Evolutionary conservation across 2,797 vertebrate species (phyloP).

Genomic region (Dicrostonyx torquatus): DNA sequence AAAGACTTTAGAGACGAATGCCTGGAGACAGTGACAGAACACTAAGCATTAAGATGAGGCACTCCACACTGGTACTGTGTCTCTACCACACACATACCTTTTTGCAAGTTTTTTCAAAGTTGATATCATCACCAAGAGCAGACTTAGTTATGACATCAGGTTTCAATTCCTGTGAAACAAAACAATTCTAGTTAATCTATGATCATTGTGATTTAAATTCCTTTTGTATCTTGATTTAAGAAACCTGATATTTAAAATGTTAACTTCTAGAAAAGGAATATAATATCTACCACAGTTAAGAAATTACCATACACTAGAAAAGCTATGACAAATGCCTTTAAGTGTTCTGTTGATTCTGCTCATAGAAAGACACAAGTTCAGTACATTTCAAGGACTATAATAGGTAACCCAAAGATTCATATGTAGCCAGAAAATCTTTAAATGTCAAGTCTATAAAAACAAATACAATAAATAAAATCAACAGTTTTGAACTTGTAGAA

Average conservation of each 20-base stretch:
- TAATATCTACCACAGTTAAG: background rate
- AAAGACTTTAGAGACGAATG: background rate
- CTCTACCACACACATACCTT: slow-evolving; percentile 83
- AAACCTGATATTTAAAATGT: slow-evolving; percentile 36
- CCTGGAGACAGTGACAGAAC: background rate
- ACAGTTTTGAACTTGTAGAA: background rate
- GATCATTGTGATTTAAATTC: slow-evolving; percentile 19
- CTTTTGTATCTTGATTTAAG: slow-evolving; percentile 7
- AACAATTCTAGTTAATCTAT: slow-evolving; percentile 41
- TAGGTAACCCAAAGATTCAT: background rate
- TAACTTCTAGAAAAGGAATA: background rate
- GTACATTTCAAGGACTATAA: background rate
- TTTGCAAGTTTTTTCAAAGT: slow-evolving; percentile 93
- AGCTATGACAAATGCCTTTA: background rate
- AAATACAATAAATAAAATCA: background rate
- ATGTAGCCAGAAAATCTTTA: background rate
- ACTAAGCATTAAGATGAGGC: background rate
- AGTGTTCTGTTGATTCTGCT: background rate
- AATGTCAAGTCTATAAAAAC: background rate
- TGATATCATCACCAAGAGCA: slow-evolving; percentile 91
- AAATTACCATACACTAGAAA: slow-evolving; percentile 22
- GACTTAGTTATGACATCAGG: slow-evolving; percentile 93
- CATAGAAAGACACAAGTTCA: background rate
- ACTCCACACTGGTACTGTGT: background rate
- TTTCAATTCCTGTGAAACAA: slow-evolving; percentile 83